A percentile compares a stretch with the other conserved stretches of the same genome.
These are phyloP conservation scores for Plebejus anna DNA, from an alignment of 2,888 invertebrate genomes.

Conservation along the genomic window DNA sequence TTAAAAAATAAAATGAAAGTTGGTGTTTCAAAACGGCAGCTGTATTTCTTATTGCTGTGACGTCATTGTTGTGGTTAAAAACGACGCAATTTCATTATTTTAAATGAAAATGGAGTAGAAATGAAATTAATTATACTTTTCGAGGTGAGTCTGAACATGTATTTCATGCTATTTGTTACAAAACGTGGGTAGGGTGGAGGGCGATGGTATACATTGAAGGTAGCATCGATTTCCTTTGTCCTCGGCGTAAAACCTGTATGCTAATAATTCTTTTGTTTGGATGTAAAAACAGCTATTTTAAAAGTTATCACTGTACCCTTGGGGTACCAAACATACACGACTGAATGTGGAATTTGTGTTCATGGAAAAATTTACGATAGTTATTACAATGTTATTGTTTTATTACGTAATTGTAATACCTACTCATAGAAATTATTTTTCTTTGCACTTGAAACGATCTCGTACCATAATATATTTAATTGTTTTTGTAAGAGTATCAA, in stretches of 20 bases:
- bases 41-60: constrained; percentile 69
- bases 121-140: constrained; percentile 66
- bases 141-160: constrained; percentile 55
- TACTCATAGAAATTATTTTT: background rate
- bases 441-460: background rate
- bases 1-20: constrained; percentile 38
- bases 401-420: constrained; percentile 11
- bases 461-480: background rate
- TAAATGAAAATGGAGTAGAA: constrained; percentile 71
- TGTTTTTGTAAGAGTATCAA: background rate
- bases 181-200: constrained; percentile 31
- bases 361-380: background rate
- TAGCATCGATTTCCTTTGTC: constrained; percentile 77
- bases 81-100: constrained; percentile 82
- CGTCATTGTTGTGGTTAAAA: constrained; percentile 80
- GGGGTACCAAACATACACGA: background rate
- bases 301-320: background rate
- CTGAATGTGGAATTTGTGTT: background rate
- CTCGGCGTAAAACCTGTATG: constrained; percentile 52
- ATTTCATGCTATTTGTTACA: background rate
- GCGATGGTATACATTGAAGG: constrained; percentile 42
- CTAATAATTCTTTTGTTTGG: constrained; percentile 11
- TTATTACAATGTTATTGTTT: constrained; percentile 18
- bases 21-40: constrained; percentile 55
- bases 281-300: background rate